Base-by-base conservation (phyloP, 2,797 vertebrate species). In the Channallabes apus region DNA sequence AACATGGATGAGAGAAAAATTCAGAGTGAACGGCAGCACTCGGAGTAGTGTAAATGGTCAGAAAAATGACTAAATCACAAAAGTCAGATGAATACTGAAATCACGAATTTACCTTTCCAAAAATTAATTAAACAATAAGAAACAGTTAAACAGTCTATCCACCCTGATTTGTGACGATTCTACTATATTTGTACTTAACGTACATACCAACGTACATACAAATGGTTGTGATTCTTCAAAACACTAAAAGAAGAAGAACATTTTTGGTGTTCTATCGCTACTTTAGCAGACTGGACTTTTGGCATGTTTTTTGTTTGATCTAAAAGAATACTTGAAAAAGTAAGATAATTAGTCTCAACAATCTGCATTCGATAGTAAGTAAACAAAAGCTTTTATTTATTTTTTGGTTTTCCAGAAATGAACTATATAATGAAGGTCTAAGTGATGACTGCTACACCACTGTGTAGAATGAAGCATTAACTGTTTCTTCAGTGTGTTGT, bases 401-500 rank as follows among this genome's bases (percentile, higher is more conserved):
- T 46, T 46, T 8, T 46, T 46, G 9, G 41, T 46, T 35, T 72
- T 22, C 1, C 22, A 78, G 18, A 20, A 78, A 35, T 35, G 58
- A 78, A 29, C 35, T 15, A 78, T 61, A 61, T 75, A 35, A 18
- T 85, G 22, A 61, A 80, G 20, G 5, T 58, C 15, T 22, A 82
- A 80, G 35, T 38, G 29, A 72, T 83, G 41, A 76, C 41, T 86
- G 17, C 7, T 61, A 38, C 64, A 58, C 41, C 76, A 35, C 67
- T 82, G 15, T 68, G 69, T 73, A 32, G 54, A 24, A 73, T 75
- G 58, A 17, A 61, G 24, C 77, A 18, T 79, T 79, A 41, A 54
- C 24, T 1, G 24, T 1, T 17, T 71, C 35, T 51, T 95, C 91
- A 94, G 86, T 92, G 92, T 9, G 87, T 91, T 85, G 91, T 92